Conservation (phyloP, 2,888 invertebrate genomes). For the Diloba caeruleocephala region DNA sequence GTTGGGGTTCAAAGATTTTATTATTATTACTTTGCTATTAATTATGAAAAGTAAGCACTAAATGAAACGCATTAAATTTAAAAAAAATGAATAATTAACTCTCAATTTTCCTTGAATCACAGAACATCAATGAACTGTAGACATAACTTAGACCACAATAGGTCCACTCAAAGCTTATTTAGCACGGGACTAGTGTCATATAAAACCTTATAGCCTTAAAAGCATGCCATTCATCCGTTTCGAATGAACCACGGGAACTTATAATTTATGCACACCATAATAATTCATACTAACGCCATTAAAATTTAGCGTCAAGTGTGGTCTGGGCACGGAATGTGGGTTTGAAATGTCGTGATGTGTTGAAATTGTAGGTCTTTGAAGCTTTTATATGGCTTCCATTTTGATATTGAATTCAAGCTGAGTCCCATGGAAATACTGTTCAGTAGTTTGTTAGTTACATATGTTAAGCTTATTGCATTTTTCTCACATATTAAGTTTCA, state of each 20-base stretch:
- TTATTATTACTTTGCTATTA: no score
- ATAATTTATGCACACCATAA: conserved; percentile 31
- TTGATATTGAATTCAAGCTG: no score
- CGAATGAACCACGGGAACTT: conserved; percentile 29
- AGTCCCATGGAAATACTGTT: no score
- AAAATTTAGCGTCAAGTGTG: conserved; percentile 35
- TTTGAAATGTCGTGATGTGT: conserved; percentile 1
- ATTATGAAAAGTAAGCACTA: no score
- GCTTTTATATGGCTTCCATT: background rate
- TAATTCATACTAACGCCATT: conserved; percentile 40
- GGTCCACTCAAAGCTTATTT: conserved; percentile 15
- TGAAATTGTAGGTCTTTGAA: conserved; percentile 11
- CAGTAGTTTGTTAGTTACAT: no score
- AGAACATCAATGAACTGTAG: background rate
- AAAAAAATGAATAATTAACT: background rate
- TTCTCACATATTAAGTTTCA: no score
- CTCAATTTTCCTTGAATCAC: background rate
- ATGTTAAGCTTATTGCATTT: no score
- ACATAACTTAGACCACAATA: conserved; percentile 4
- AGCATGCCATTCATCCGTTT: conserved; percentile 35
- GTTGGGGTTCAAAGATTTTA: no score
- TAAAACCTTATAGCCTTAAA: conserved; percentile 18
- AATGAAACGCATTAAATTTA: no score
- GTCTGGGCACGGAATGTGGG: conserved; percentile 10
- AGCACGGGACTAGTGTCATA: conserved; percentile 17